Percentiles rank a stretch among this genome's conserved stretches.
These are phyloP conservation scores for Magallana gigas DNA, from an alignment of 1,140 invertebrate species.

Conservation along the genomic window DNA sequence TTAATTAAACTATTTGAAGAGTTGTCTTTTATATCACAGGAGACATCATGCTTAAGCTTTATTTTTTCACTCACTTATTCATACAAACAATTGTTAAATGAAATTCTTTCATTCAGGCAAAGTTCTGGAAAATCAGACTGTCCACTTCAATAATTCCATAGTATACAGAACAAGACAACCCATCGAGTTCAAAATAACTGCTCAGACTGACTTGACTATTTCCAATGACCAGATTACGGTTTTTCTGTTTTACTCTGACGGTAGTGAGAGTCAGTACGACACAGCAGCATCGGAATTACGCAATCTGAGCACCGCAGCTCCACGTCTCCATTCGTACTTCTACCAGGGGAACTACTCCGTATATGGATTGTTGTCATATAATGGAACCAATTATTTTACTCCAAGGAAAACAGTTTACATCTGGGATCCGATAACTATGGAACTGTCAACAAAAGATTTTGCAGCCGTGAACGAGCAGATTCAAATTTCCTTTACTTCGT, in stretches of 20 bases:
- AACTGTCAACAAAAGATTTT: neutral
- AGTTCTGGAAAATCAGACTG: neutral
- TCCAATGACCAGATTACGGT: neutral
- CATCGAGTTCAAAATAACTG: neutral
- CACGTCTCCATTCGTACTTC: neutral
- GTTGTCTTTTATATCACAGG: no score
- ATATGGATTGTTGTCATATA: neutral
- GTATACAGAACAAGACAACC: neutral
- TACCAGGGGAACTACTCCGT: neutral
- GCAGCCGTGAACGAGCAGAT: neutral
- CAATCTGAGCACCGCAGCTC: neutral
- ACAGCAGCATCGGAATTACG: neutral
- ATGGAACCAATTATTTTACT: neutral
- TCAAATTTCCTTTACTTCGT: neutral
- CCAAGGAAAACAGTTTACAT: neutral
- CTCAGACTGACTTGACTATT: neutral
- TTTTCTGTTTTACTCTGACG: neutral
- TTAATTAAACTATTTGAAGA: no score
- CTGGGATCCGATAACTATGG: neutral
- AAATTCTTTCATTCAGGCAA: neutral
- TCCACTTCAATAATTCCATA: neutral
- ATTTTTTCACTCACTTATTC: no score
- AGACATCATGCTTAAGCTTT: no score
- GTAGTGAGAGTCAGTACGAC: neutral
- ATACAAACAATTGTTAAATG: no score